phyloP scores from a whole-genome alignment of 1,140 invertebrate species.

The roundworm (Caenorhabditis elegans) region DNA sequence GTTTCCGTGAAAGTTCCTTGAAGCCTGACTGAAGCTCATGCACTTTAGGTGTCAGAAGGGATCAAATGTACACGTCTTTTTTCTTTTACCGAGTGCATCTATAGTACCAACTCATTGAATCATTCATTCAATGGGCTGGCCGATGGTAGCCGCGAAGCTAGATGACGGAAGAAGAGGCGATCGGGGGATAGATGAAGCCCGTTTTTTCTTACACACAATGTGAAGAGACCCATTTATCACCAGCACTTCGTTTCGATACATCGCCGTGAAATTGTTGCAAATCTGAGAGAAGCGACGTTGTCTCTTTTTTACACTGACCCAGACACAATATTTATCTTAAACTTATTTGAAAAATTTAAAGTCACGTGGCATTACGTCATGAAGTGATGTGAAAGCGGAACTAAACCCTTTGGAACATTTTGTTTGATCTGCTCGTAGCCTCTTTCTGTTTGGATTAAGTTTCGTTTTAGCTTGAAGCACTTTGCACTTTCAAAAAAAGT shows the following conservation, averaged over 20 bases:
- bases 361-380: too few relatives aligned
- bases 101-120: neutral
- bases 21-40: neutral
- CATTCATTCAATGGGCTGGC: neutral
- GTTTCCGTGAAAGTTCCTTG: neutral
- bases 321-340: neutral
- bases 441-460: neutral
- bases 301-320: neutral
- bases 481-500: neutral
- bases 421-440: neutral
- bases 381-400: neutral
- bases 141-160: too few relatives aligned
- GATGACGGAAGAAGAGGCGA: neutral
- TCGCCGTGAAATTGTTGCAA: constrained; percentile 24
- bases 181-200: neutral
- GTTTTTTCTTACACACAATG: neutral
- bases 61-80: neutral
- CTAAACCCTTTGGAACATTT: neutral
- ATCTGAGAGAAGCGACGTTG: neutral
- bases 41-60: neutral
- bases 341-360: neutral
- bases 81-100: neutral
- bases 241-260: neutral
- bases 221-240: constrained; percentile 8
- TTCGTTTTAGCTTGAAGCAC: neutral